A percentile compares a stretch with the other conserved stretches of the same genome.
phyloP scores from a whole-genome alignment of 2,888 invertebrate species.

The Tachystola acroxantha region DNA sequence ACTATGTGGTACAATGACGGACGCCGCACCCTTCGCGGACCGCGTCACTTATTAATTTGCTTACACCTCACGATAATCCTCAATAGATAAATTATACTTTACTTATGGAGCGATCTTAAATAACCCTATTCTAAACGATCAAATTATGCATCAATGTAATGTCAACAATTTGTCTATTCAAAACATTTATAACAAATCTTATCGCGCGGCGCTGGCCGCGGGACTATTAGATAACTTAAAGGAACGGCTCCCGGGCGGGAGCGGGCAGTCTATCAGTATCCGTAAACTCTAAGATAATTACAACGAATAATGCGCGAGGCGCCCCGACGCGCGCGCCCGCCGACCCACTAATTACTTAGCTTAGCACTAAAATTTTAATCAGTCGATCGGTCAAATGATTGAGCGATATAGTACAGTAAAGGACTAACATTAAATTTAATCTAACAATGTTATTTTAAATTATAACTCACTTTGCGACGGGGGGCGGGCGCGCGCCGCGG shows the following conservation, averaged over 20 bases:
- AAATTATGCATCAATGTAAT: slow-evolving; percentile 72
- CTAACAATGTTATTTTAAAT: slow-evolving; percentile 77
- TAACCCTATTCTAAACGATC: slow-evolving; percentile 76
- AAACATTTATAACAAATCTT: slow-evolving; percentile 69
- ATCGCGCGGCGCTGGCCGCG: slow-evolving; percentile 35
- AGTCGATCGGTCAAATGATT: slow-evolving; percentile 78
- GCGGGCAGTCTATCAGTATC: slow-evolving; percentile 49
- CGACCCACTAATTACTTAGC: slow-evolving; percentile 65
- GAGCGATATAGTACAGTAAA: slow-evolving; percentile 78
- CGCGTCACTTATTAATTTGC: slow-evolving; percentile 64
- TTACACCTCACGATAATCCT: slow-evolving; percentile 63
- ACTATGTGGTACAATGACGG: slow-evolving; percentile 65
- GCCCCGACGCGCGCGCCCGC: slow-evolving; percentile 18
- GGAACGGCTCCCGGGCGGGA: slow-evolving; percentile 38
- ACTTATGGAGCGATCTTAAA: slow-evolving; percentile 77
- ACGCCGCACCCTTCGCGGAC: slow-evolving; percentile 67
- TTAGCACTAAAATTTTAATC: slow-evolving; percentile 78
- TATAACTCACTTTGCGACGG: slow-evolving; percentile 70
- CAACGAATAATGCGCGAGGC: slow-evolving; percentile 39
- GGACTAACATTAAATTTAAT: slow-evolving; percentile 78
- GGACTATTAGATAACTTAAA: slow-evolving; percentile 51
- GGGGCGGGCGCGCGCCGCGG: slow-evolving; percentile 44
- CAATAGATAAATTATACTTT: slow-evolving; percentile 74
- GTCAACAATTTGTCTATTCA: slow-evolving; percentile 69
- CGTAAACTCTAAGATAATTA: slow-evolving; percentile 62